A percentile compares a stretch with the other conserved stretches of the same genome.
Conservation (phyloP, 53 echinoderm and acorn worm genomes). For the Luidia sarsii region DNA sequence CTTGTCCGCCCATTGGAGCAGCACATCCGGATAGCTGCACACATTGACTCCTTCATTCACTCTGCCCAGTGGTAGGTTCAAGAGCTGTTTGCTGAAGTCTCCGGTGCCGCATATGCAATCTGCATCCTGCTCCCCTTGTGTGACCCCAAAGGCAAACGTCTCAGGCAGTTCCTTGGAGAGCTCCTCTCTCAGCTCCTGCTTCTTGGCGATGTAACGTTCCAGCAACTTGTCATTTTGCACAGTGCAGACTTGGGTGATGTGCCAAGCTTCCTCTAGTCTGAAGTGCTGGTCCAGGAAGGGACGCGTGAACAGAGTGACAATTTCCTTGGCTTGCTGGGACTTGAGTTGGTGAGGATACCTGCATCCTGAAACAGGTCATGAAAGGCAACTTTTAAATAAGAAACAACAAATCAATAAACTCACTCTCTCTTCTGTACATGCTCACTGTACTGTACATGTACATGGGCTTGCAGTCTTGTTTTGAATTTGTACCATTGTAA, state of each 20-base stretch:
- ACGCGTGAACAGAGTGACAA: neutral
- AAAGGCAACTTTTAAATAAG: too few relatives aligned
- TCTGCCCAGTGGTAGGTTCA: constrained; percentile 52
- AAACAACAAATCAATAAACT: too few relatives aligned
- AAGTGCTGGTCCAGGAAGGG: neutral
- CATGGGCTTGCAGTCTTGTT: too few relatives aligned
- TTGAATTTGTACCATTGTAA: too few relatives aligned
- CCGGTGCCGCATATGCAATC: constrained; percentile 36
- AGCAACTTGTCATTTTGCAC: neutral
- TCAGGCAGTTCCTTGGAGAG: neutral
- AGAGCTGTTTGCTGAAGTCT: constrained; percentile 18
- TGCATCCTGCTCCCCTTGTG: neutral
- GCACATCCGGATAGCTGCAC: constrained; percentile 49
- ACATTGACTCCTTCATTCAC: constrained; percentile 55
- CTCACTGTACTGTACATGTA: too few relatives aligned
- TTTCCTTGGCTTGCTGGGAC: neutral
- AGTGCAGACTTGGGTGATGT: neutral
- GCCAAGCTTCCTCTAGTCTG: neutral
- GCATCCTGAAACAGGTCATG: neutral
- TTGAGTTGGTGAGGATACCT: neutral
- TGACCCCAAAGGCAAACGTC: constrained; percentile 3
- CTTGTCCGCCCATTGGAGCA: constrained; percentile 35
- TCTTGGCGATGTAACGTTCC: neutral
- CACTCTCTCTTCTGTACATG: too few relatives aligned
- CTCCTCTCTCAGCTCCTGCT: neutral